phyloP scores from a whole-genome alignment of 2,113 vertebrate genomes.

The Ginglymostoma cirratum region DNA sequence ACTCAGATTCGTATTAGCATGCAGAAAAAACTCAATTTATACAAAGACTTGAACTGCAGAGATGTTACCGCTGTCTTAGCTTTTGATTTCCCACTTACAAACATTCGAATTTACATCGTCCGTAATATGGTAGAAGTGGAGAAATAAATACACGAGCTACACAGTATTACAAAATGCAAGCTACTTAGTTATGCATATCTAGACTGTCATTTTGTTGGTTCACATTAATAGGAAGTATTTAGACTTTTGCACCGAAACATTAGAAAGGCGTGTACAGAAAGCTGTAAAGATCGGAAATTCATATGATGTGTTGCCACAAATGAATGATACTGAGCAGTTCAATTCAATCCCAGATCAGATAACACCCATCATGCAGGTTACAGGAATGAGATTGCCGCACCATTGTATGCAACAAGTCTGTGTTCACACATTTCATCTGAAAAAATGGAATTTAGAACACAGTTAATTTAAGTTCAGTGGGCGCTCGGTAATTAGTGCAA shows the following conservation, averaged over 20 bases:
- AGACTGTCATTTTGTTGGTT: background rate
- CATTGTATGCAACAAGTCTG: background rate
- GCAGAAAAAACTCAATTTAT: background rate
- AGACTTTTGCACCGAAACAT: background rate
- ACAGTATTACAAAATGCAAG: background rate
- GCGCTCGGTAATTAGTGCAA: background rate
- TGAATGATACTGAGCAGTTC: background rate
- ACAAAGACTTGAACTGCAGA: background rate
- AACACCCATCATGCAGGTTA: background rate
- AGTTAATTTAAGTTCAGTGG: background rate
- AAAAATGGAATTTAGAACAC: background rate
- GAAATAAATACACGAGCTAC: background rate
- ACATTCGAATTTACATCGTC: background rate
- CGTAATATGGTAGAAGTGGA: background rate
- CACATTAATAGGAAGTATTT: background rate
- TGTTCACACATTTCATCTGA: background rate
- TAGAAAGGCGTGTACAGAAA: background rate
- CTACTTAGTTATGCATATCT: background rate
- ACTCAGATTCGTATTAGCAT: background rate
- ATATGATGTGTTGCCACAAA: background rate
- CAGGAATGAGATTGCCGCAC: background rate
- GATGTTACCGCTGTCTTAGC: background rate
- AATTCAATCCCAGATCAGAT: background rate
- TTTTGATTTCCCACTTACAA: background rate
- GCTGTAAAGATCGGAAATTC: background rate